Evolutionary conservation across 1,140 invertebrate species (phyloP), one percentile per base, ranked within the genome.

Genomic region (Drosophila seguyi): DNA sequence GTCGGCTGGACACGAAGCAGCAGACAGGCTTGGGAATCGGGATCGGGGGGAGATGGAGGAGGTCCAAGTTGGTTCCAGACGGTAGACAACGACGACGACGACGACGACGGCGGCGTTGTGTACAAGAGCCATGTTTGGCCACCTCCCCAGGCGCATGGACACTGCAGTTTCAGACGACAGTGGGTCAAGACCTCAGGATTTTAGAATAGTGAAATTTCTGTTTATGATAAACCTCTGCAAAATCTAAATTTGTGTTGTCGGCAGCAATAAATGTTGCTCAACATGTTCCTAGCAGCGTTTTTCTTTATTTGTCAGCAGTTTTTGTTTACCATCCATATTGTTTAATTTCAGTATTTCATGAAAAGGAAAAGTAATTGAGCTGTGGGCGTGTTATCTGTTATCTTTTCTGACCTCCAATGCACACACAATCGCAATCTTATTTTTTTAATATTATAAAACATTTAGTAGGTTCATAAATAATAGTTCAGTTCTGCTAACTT

Each of bases 121-220:
- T 78, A 75, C 75, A 79, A 76, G 79, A 62, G 55, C 58, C 79
- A 57, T 44, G 62, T 76, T 60, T 48, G 61, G 39, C 65, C 66
- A 67, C 81, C 73, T 57, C 81, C 84, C 77, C 58, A 88, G 84
- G 85, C 84, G 80, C 79, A 80, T 88, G 74, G 41, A 52, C 5
- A 55, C 34, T 75, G 79, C 78, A 86, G 68, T 86, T 63, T 44
- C 38, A 79, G 27, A 41, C 39, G 18, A 79, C 85, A 90, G 85
- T 88, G 77, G 85, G 45, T 27, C n/a, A 22, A 41, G 45, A 31
- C 11, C 29, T 13, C 16, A 27, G 13, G 41, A 16, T 47, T 47
- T 25, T 5, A 14, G 3, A 11, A 13, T 13, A 4, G 11, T 5
- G 0, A 42, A 5, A 4, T 22, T 10, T 8, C 6, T 31, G 10